A percentile compares a stretch with the other conserved stretches of the same genome.
phyloP scores from a whole-genome alignment of 1,140 invertebrate genomes.

The Cataglyphis hispanica region DNA sequence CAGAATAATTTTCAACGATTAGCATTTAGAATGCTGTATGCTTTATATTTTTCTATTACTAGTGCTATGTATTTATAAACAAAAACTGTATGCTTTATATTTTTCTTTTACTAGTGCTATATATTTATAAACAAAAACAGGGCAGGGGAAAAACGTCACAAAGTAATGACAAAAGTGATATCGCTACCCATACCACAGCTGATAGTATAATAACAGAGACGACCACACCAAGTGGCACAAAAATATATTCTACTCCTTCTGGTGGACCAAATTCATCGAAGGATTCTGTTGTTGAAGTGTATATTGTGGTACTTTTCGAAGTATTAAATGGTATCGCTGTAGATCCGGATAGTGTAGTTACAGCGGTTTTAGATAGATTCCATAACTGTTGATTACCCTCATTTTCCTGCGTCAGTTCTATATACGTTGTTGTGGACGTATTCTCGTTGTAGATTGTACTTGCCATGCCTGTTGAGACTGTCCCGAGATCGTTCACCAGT shows the following conservation, averaged over 20 bases:
- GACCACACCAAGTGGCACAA: slow-evolving; percentile 85
- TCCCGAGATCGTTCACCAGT: slow-evolving; percentile 32
- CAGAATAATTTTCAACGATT: too few species aligned
- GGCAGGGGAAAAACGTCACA: slow-evolving; percentile 44
- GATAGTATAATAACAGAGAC: slow-evolving; percentile 85
- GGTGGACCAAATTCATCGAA: slow-evolving; percentile 85
- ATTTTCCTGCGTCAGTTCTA: slow-evolving; percentile 52
- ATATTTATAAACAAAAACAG: slow-evolving; percentile 35
- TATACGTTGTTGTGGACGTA: slow-evolving; percentile 32
- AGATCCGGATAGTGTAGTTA: slow-evolving; percentile 61
- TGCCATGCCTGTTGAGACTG: slow-evolving; percentile 17
- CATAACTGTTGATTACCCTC: slow-evolving; percentile 62
- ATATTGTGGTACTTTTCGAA: slow-evolving; percentile 62
- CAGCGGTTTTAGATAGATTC: slow-evolving; percentile 65
- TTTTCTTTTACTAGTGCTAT: neutral
- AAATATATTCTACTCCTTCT: slow-evolving; percentile 85
- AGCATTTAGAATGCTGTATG: neutral
- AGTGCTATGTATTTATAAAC: neutral
- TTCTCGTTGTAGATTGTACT: slow-evolving; percentile 38
- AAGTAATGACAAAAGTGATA: slow-evolving; percentile 70
- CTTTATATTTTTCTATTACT: neutral
- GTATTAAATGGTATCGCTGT: slow-evolving; percentile 59
- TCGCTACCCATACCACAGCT: slow-evolving; percentile 83
- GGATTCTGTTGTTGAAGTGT: slow-evolving; percentile 78
- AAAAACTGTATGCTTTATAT: neutral